These are phyloP conservation scores for Megathymus violae DNA, from an alignment of 1,140 invertebrate genomes.

Conservation along the genomic window DNA sequence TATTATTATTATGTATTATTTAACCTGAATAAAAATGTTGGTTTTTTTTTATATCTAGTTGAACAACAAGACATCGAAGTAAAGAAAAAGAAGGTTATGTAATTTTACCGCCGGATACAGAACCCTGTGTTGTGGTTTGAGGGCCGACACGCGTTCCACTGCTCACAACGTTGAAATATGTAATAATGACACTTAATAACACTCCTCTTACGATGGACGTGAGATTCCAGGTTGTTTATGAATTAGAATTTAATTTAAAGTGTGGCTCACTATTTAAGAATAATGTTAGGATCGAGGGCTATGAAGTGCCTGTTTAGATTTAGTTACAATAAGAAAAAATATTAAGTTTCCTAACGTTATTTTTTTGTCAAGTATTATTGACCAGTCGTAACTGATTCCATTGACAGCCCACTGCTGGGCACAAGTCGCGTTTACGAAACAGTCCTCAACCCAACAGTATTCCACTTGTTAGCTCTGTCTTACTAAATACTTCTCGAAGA, in stretches of 20 bases:
- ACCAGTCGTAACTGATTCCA: too few relatives aligned
- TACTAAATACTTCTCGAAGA: too few relatives aligned
- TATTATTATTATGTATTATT: too few relatives aligned
- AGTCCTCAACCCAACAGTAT: too few relatives aligned
- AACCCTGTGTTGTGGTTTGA: neutral
- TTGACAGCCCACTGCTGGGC: too few relatives aligned
- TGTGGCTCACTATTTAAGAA: slow-evolving; percentile 20
- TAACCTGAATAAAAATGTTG: too few relatives aligned
- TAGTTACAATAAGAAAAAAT: neutral
- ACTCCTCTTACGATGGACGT: slow-evolving; percentile 51
- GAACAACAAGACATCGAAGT: too few relatives aligned
- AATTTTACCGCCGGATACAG: neutral
- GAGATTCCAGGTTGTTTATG: slow-evolving; percentile 36
- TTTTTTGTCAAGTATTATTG: too few relatives aligned
- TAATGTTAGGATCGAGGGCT: slow-evolving; percentile 7
- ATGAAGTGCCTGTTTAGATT: neutral
- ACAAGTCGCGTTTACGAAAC: too few relatives aligned
- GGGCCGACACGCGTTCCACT: neutral
- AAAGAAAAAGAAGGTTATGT: neutral
- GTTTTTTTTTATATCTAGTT: too few relatives aligned
- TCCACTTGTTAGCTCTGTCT: too few relatives aligned
- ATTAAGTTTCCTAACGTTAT: too few relatives aligned
- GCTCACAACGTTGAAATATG: slow-evolving; percentile 52
- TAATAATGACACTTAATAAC: slow-evolving; percentile 77
- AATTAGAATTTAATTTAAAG: slow-evolving; percentile 46